Conservation (phyloP, 2,888 invertebrate species). For the Drosophila lacicola region DNA sequence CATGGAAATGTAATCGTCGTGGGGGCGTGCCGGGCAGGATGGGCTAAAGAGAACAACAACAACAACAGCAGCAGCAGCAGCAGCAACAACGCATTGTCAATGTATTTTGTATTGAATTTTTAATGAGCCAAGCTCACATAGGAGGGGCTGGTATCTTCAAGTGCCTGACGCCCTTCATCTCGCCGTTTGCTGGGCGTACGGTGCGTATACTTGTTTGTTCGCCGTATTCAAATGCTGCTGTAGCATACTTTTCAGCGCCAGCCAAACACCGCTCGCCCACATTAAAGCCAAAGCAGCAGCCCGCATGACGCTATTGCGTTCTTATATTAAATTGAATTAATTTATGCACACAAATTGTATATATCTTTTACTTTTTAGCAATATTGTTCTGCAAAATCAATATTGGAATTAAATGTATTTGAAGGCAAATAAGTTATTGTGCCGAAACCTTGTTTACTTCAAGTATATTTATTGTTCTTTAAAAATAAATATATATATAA, state of each 20-base stretch:
- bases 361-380: not conserved
- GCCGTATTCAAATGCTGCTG: conserved; percentile 21
- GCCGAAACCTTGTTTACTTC: not conserved
- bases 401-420: conserved; percentile 7
- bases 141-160: conserved; percentile 30
- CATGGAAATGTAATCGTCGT: conserved; percentile 76
- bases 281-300: conserved; percentile 5
- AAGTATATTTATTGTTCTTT: not conserved
- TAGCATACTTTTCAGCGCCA: conserved; percentile 45
- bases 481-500: no score
- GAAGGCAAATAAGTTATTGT: conserved; percentile 1
- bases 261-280: conserved; percentile 6
- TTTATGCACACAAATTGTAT: not conserved
- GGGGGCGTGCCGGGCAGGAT: conserved; percentile 19
- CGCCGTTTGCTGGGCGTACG: not conserved
- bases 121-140: conserved; percentile 61
- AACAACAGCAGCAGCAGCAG: conserved; percentile 16
- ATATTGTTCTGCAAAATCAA: conserved; percentile 25
- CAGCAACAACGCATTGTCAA: conserved; percentile 46
- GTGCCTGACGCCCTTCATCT: conserved; percentile 4
- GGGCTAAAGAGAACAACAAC: conserved; percentile 20
- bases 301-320: conserved; percentile 10
- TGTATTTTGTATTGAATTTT: conserved; percentile 79
- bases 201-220: conserved; percentile 45
- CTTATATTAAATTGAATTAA: conserved; percentile 26